Evolutionary conservation across 2,888 invertebrate genomes (phyloP), one percentile per base, ranked within the genome.

Genomic region (Meghimatium bilineatum): DNA sequence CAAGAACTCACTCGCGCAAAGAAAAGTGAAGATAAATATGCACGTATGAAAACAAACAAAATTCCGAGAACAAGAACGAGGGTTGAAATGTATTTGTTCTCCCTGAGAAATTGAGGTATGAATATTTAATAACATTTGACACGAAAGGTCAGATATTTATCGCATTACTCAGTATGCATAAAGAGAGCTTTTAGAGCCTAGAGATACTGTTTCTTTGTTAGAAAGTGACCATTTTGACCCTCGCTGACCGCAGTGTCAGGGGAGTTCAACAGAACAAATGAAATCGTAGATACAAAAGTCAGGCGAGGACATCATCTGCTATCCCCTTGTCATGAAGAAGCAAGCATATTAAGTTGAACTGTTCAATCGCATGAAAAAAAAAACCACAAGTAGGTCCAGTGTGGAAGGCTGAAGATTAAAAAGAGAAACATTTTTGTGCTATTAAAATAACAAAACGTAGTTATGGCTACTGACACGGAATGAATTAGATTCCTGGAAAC

Each of bases 191-290:
- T 17, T 34, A 74, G 2, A 1, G 29, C 26, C 49, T 29, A 17
- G 32, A 17, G 32, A 32, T 38, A 23, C 29, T 32, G 32, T 32
- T 32, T 52, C 74, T 74, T 74, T 74, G 74, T 74, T 52, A 23
- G 32, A 20, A 74, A 52, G 32, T 74, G 74, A 74, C 74, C 74
- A 32, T 29, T 74, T 32, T 52, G 52, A 74, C 52, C 23, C n/a
- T 20, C 26, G n/a, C 60, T 60, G 60, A 63, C 38, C 77, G 17
- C 34, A 36, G 77, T 20, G 77, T 36, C 60, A 44, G 32, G 32
- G 23, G 63, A n/a, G 77, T 60, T 77, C 36, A 77, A 26, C 17
- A 26, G 63, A 38, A 36, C 60, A 77, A 77, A 32, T 2, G 10
- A 32, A 14, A 26, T 17, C 20, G 26, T 74, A 38, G 77, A 26